phyloP scores from a whole-genome alignment of 2,113 vertebrate genomes.

The Onychostoma macrolepis region DNA sequence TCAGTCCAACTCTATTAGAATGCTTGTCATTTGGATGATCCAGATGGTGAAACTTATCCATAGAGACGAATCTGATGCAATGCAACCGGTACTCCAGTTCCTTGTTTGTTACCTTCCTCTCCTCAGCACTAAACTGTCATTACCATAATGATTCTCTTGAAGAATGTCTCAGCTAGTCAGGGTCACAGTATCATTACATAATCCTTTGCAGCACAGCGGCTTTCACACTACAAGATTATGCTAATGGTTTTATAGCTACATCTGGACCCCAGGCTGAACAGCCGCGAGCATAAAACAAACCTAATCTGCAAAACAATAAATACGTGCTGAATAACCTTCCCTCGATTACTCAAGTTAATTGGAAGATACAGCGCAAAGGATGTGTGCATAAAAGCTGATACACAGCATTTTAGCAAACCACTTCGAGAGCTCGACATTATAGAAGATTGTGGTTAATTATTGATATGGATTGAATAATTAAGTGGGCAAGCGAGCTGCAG shows the following conservation, averaged over 20 bases:
- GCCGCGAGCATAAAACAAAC: constrained; percentile 11
- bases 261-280: background rate
- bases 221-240: constrained; percentile 27
- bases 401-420: background rate
- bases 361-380: background rate
- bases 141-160: constrained; percentile 12
- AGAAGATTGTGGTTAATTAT: constrained; percentile 3
- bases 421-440: background rate
- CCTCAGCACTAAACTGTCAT: background rate
- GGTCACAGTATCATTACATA: constrained; percentile 9
- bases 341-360: constrained; percentile 28
- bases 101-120: background rate
- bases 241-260: constrained; percentile 17
- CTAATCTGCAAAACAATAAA: constrained; percentile 26
- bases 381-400: background rate
- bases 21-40: background rate
- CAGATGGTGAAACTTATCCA: background rate
- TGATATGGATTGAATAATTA: background rate
- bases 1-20: constrained; percentile 4
- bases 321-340: background rate
- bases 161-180: background rate
- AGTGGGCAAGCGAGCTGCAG: background rate
- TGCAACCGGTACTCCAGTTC: background rate
- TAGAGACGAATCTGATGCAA: background rate
- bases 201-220: constrained; percentile 8